Evolutionary conservation across 2,797 vertebrate species (phyloP).

Genomic region (Argya squamiceps): DNA sequence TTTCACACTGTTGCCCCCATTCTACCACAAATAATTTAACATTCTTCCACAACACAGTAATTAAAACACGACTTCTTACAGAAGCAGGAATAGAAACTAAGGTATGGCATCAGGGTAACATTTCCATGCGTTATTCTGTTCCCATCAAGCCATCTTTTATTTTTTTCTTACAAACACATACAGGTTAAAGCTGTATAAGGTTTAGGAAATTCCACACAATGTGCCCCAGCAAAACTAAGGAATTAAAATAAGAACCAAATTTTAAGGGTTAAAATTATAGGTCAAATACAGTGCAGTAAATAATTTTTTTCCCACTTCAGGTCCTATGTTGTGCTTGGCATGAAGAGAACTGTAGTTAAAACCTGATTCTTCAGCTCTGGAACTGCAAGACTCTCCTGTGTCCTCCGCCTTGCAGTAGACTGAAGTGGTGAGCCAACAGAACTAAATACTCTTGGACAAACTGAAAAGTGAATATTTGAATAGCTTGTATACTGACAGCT

Average conservation of each 20-base stretch:
- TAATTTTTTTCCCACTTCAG: neutral
- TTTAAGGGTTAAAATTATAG: neutral
- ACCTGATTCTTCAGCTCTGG: neutral
- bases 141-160: neutral
- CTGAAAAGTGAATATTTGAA: neutral
- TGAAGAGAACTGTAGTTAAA: neutral
- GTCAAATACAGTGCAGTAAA: constrained; percentile 5
- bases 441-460: neutral
- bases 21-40: neutral
- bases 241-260: neutral
- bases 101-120: neutral
- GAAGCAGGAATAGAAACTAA: neutral
- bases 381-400: neutral
- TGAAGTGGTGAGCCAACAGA: neutral
- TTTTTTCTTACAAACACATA: neutral
- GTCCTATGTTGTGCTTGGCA: neutral
- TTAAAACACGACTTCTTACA: neutral
- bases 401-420: neutral
- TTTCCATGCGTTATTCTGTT: neutral
- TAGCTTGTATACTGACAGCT: neutral
- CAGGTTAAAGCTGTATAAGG: neutral
- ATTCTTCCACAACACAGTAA: neutral
- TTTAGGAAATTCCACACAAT: neutral
- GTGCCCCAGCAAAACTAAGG: neutral
- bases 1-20: neutral